These are phyloP conservation scores for Epinephelus fuscoguttatus DNA, from an alignment of 2,113 vertebrate species.

Conservation along the genomic window DNA sequence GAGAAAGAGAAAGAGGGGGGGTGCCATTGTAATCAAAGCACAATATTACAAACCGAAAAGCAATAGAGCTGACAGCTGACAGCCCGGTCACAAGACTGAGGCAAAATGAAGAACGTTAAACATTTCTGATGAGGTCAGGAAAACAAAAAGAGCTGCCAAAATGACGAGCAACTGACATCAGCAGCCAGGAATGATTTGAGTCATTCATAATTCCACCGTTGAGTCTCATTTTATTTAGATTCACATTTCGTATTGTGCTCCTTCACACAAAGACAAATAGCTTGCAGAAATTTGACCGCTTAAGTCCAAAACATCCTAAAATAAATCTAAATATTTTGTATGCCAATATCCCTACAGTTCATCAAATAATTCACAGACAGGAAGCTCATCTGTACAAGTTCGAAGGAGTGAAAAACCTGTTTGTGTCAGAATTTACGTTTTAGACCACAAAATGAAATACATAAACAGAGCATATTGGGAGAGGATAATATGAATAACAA, in stretches of 20 bases:
- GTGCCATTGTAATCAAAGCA: constrained; percentile 61
- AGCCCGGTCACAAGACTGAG: constrained; percentile 10
- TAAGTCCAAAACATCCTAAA: not conserved
- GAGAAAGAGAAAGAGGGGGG: constrained; percentile 13
- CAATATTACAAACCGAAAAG: constrained; percentile 60
- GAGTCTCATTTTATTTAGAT: constrained; percentile 9
- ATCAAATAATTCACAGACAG: not conserved
- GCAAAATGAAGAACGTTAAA: constrained; percentile 19
- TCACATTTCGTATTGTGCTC: not conserved
- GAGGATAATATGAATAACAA: not conserved
- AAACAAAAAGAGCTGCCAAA: constrained; percentile 32
- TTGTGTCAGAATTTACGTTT: not conserved
- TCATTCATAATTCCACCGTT: constrained; percentile 20
- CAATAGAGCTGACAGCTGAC: constrained; percentile 60
- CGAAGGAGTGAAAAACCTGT: not conserved
- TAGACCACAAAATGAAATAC: not conserved
- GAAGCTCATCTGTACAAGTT: not conserved
- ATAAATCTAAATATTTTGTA: not conserved
- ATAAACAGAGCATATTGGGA: not conserved
- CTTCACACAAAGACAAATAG: not conserved
- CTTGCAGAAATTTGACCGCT: not conserved
- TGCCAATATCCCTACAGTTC: not conserved
- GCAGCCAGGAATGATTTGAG: constrained; percentile 41
- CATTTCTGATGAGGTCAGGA: constrained; percentile 41
- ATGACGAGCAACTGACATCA: constrained; percentile 48